Evolutionary conservation across 2,113 vertebrate genomes (phyloP), one percentile per base, ranked within the genome.

Genomic region (Copsychus sechellarum): DNA sequence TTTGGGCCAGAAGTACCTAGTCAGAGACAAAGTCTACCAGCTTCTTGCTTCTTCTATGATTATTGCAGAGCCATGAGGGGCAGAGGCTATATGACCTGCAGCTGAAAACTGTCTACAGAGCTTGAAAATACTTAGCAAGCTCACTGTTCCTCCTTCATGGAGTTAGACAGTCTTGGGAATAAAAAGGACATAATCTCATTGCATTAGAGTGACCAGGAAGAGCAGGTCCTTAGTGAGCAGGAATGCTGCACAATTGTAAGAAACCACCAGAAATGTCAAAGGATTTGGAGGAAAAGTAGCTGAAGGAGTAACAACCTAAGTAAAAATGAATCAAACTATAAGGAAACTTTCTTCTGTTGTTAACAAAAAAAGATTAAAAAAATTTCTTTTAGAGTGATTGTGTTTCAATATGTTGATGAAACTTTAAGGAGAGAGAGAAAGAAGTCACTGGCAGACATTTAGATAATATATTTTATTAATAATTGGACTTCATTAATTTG

Each of bases 201-300:
- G 6, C 2, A 0, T 53, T 72, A 69, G 19, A 56, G 12, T 47
- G 7, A 42, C 8, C 0, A 24, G 15, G 18, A 92, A 76, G 2
- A 84, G 3, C 3, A n/a, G 6, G 4, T 34, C 18, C 12, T 62
- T 34, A 10, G 7, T 47, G 10, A 81, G 20, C 2, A 45, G 11
- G 8, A 87, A 54, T 14, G 5, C 3, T 58, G 12, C 14, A 40
- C 4, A 6, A 5, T 28, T 77, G n/a, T 21, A 36, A 86, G 57
- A 82, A 90, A 67, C 5, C 45, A 34, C 4, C 5, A 64, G 14
- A 62, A 78, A 50, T 19, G 25, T 62, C 9, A 61, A 38, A 70
- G 5, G 7, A 56, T 71, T 71, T 85, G 2, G 24, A 25, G 4
- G 12, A 57, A 89, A 81, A 42, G 1, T 5, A 28, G 2, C 38